A percentile compares a stretch with the other conserved stretches of the same genome.
These are phyloP conservation scores for Pangasius djambal DNA, from an alignment of 2,797 vertebrate genomes.

Conservation along the genomic window DNA sequence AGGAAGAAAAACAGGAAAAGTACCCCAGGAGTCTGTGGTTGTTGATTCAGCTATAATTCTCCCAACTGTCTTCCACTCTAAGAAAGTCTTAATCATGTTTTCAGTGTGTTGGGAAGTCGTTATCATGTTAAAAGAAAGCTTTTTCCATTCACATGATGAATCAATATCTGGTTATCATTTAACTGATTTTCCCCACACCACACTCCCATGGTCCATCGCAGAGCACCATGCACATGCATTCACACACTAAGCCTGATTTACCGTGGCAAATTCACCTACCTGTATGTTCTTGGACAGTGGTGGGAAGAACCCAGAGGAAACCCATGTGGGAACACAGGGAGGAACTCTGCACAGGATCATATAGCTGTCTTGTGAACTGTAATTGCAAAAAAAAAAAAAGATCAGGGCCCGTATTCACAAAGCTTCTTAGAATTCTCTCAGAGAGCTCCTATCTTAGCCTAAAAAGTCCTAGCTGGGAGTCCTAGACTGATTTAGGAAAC, in stretches of 20 bases:
- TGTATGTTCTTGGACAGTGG: background rate
- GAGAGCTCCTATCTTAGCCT: too few relatives aligned
- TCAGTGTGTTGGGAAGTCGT: background rate
- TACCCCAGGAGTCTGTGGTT: background rate
- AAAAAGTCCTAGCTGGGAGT: too few relatives aligned
- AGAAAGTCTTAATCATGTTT: background rate
- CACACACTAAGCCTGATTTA: background rate
- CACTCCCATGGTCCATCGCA: background rate
- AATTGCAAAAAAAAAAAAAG: too few relatives aligned
- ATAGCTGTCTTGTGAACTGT: background rate
- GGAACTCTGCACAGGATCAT: background rate
- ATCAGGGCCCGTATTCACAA: too few relatives aligned
- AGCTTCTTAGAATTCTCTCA: too few relatives aligned
- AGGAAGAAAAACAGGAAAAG: conserved; percentile 18
- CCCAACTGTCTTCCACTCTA: background rate
- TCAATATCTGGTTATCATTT: background rate
- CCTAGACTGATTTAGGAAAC: too few relatives aligned
- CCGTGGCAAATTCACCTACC: background rate
- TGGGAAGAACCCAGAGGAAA: background rate
- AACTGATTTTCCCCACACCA: background rate
- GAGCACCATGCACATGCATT: background rate
- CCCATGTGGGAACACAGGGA: background rate
- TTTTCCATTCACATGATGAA: background rate
- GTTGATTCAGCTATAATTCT: background rate
- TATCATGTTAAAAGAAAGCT: background rate